These are phyloP conservation scores for Andricus grossulariae DNA, from an alignment of 1,140 invertebrate genomes.

Conservation along the genomic window DNA sequence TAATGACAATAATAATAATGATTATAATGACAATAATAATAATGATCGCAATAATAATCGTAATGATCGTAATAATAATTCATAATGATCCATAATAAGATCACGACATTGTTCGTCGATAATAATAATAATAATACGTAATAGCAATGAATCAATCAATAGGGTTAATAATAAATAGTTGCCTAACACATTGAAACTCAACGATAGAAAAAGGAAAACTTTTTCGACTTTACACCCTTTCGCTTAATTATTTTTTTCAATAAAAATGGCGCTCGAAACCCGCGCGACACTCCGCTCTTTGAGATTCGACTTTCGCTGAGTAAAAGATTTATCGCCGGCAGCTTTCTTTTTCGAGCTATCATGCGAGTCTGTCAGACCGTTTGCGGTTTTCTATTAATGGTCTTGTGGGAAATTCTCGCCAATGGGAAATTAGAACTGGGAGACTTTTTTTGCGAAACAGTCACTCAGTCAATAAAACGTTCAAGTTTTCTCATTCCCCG, in stretches of 20 bases:
- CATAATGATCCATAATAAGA: conserved; percentile 46
- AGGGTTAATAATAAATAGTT: conserved; percentile 67
- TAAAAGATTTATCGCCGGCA: conserved; percentile 10
- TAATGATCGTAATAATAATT: conserved; percentile 39
- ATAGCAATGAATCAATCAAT: conserved; percentile 60
- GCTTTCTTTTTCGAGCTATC: conserved; percentile 25
- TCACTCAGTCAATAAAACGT: background rate
- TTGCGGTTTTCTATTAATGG: conserved; percentile 20
- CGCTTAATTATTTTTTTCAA: conserved; percentile 32
- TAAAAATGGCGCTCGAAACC: conserved; percentile 41
- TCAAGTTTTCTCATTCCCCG: background rate
- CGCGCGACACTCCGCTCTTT: conserved; percentile 1
- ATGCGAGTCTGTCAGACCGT: conserved; percentile 21
- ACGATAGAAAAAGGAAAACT: conserved; percentile 70
- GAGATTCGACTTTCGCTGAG: conserved; percentile 22
- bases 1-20: conserved; percentile 47
- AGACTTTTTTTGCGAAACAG: background rate
- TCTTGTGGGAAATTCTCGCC: conserved; percentile 7
- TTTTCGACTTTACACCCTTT: conserved; percentile 51
- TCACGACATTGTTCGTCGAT: conserved; percentile 47
- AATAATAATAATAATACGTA: conserved; percentile 60
- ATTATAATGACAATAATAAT: conserved; percentile 39
- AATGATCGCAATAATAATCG: conserved; percentile 41
- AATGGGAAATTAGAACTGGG: conserved; percentile 12
- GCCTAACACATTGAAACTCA: conserved; percentile 71